Evolutionary conservation across 2,888 invertebrate genomes (phyloP).

Genomic region (Petrolisthes manimaculis): DNA sequence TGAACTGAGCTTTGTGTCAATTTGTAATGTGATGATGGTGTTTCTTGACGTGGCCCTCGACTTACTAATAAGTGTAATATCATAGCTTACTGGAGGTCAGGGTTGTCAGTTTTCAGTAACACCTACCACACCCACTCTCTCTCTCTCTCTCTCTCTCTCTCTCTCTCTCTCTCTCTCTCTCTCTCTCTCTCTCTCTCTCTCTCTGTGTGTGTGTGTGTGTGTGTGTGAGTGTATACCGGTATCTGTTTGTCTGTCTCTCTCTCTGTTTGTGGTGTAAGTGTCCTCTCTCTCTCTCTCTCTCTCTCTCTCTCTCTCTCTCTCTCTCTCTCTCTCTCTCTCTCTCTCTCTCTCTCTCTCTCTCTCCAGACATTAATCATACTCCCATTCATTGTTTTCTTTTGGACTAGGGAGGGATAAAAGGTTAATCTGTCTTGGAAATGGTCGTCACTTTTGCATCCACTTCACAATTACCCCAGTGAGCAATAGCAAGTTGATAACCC

Average conservation of each 20-base stretch:
- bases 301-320: background rate
- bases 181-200: slow-evolving; percentile 1
- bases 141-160: background rate
- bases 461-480: too few relatives aligned
- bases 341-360: background rate
- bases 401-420: too few relatives aligned
- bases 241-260: too few relatives aligned
- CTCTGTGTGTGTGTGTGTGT: background rate
- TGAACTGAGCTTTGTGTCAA: background rate
- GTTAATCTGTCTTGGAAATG: too few relatives aligned
- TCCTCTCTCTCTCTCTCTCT: background rate
- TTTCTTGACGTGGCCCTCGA: background rate
- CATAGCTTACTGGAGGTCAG: background rate
- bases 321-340: background rate
- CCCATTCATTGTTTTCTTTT: too few relatives aligned
- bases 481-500: too few relatives aligned
- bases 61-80: background rate
- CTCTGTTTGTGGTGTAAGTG: too few relatives aligned
- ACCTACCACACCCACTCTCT: background rate
- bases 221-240: too few relatives aligned
- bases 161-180: slow-evolving; percentile 1
- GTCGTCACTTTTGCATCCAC: too few relatives aligned
- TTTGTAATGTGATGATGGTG: background rate
- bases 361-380: background rate
- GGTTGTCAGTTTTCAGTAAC: background rate